These are phyloP conservation scores for Accipiter virgatus DNA, from an alignment of 2,113 vertebrate species.

Conservation along the genomic window DNA sequence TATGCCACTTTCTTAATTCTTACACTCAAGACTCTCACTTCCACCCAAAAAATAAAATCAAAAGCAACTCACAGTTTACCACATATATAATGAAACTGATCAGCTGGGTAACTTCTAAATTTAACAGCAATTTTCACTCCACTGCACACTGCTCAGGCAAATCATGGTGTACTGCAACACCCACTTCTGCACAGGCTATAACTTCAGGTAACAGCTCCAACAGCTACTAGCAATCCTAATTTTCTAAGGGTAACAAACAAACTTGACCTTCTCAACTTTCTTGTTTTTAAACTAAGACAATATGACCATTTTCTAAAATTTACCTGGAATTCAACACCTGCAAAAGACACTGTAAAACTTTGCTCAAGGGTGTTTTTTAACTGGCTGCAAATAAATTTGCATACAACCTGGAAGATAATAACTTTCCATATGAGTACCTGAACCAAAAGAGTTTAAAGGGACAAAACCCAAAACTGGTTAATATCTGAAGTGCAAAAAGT, in stretches of 20 bases:
- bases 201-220: background rate
- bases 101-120: background rate
- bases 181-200: background rate
- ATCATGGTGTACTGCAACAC: fast-evolving
- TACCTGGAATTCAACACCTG: background rate
- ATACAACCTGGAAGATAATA: background rate
- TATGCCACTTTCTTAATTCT: background rate
- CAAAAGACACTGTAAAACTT: background rate
- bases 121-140: background rate
- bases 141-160: background rate
- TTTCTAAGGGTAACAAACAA: background rate
- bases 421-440: background rate
- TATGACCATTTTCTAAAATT: background rate
- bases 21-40: background rate
- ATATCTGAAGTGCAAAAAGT: background rate
- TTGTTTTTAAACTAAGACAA: background rate
- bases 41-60: background rate
- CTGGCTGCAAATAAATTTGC: background rate
- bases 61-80: background rate
- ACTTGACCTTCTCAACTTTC: background rate
- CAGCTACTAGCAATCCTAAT: background rate
- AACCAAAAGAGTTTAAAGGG: background rate
- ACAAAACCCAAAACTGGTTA: background rate
- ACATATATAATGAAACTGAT: fast-evolving
- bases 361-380: background rate